Conservation (phyloP, 1,140 invertebrate genomes). For the Drosophila carrolli region DNA sequence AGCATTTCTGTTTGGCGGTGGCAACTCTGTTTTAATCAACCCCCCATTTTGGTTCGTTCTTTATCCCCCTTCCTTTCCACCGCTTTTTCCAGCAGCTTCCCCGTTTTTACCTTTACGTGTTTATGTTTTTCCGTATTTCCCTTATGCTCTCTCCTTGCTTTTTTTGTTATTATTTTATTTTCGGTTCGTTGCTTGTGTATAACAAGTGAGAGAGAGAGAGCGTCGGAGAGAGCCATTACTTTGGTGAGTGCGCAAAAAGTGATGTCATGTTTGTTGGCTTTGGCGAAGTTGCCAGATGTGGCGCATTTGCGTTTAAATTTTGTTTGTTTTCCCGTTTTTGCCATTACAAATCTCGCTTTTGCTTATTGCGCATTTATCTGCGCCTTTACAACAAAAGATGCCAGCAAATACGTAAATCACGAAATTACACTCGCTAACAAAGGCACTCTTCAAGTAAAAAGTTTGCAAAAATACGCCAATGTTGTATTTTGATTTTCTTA, state of each 20-base stretch:
- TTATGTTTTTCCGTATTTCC: constrained; percentile 77
- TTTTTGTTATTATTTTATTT: constrained; percentile 78
- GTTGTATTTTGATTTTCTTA: too few relatives aligned
- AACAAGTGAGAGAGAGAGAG: constrained; percentile 34
- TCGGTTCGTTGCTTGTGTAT: constrained; percentile 59
- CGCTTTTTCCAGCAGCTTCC: constrained; percentile 70
- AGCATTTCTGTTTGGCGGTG: constrained; percentile 6
- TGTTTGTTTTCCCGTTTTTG: constrained; percentile 61
- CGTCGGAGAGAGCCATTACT: constrained; percentile 46
- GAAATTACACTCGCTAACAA: neutral
- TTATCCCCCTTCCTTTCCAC: constrained; percentile 14
- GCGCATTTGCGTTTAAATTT: constrained; percentile 37
- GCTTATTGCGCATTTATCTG: constrained; percentile 43
- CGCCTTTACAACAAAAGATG: constrained; percentile 31
- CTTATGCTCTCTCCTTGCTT: constrained; percentile 24
- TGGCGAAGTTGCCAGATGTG: constrained; percentile 74
- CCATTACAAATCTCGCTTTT: constrained; percentile 19
- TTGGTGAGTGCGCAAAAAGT: constrained; percentile 81
- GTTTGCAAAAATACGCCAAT: too few relatives aligned
- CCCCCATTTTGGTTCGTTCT: neutral
- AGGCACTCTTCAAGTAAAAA: neutral
- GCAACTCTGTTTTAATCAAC: constrained; percentile 47
- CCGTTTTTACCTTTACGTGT: constrained; percentile 72
- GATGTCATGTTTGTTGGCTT: constrained; percentile 80
- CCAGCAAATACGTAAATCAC: constrained; percentile 32